Evolutionary conservation across 2,113 vertebrate species (phyloP), one percentile per base, ranked within the genome.

Genomic region (Panurus biarmicus): DNA sequence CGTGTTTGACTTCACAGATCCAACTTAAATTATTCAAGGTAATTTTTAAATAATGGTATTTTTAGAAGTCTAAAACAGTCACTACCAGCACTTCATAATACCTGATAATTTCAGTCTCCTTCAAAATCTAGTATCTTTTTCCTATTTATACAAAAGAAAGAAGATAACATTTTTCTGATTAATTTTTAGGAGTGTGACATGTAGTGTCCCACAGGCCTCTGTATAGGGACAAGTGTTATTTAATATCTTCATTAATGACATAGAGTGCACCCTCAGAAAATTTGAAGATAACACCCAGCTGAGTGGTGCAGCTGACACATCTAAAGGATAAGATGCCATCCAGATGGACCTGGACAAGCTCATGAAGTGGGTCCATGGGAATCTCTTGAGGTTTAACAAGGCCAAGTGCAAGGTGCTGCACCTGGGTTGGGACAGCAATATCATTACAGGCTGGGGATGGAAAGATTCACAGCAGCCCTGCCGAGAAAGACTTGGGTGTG

Each of bases 401-500:
- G 21, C 24, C 24, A 35, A 5, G 24, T 29, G 24, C 12, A 5
- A 53, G 24, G 66, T 51, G 15, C 36, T 70, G 66, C 45, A 24
- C 36, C 45, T 51, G 36, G 10, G 12, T 21, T 23, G 6, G 16
- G 12, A 50, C 8, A 42, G 31, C 8, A 23, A 16, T 60, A 51
- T 24, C 19, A 82, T 5, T 3, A 35, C 21, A 42, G 45, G 10
- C 79, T 42, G 36, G 4, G 45, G 10, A 60, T 35, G 20, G n/a
- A n/a, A 14, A 50, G 24, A 23, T 8, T 11, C 14, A 50, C 36
- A 40, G 45, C 7, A 70, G 12, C 6, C 19, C 79, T 50, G 24
- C 20, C 0, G 0, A n/a, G 14, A 28, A 69, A 40, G 45, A 14
- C 24, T 6, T 42, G 15, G 11, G 14, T 7, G 2, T 58, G 29